Evolutionary conservation across 2,888 invertebrate species (phyloP).

Genomic region (Lycocerus yunnanus): DNA sequence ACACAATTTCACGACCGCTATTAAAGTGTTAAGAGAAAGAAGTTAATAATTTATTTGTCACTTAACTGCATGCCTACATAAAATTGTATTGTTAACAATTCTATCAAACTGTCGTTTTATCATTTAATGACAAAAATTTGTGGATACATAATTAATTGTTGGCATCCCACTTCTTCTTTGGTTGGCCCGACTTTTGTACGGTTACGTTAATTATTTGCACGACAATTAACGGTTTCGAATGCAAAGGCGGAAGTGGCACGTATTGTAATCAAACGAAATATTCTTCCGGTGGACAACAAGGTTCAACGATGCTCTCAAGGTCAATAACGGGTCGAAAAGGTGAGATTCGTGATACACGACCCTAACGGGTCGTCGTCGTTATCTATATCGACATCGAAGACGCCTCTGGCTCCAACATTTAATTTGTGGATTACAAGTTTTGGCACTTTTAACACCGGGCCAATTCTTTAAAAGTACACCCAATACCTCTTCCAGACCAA

Average conservation of each 20-base stretch:
- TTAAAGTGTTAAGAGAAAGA: slow-evolving; percentile 20
- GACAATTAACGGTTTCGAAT: not conserved
- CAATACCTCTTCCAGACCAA: no score
- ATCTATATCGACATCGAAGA: slow-evolving; percentile 1
- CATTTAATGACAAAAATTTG: not conserved
- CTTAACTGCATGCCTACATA: not conserved
- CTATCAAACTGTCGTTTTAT: not conserved
- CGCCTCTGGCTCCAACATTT: not conserved
- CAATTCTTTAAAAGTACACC: no score
- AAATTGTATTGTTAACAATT: not conserved
- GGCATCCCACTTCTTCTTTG: not conserved
- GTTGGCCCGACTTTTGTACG: not conserved
- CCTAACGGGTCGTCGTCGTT: slow-evolving; percentile 18
- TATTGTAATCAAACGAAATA: not conserved
- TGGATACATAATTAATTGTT: not conserved
- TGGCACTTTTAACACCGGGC: not conserved
- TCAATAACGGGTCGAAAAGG: slow-evolving; percentile 26
- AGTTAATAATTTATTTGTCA: not conserved
- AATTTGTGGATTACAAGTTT: not conserved
- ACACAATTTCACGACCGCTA: slow-evolving; percentile 13
- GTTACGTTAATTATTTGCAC: not conserved
- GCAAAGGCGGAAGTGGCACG: not conserved
- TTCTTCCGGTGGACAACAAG: not conserved
- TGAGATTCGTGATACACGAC: slow-evolving; percentile 31
- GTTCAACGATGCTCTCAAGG: slow-evolving; percentile 2